Evolutionary conservation across 2,888 invertebrate species (phyloP), one percentile per base, ranked within the genome.

Genomic region (Conistra vaccinii): DNA sequence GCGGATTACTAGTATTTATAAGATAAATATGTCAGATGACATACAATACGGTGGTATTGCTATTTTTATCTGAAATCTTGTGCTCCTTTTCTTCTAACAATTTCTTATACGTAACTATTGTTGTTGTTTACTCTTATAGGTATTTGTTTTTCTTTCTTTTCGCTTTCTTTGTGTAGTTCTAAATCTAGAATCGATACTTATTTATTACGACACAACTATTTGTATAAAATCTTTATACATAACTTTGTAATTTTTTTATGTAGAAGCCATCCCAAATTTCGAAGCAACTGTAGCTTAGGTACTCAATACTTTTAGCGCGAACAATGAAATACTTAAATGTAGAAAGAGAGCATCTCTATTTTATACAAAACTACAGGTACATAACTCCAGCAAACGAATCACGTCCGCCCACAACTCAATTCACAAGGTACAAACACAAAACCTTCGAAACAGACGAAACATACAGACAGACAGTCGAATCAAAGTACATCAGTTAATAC

Each of bases 401-500:
- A 53, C 32, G 12, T 29, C 7, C 20, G 72, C 10, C 14, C 32
- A 53, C 32, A 42, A 68, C 29, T 70, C 53, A 39, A 70, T 42
- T 32, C 3, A 29, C 58, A 58, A 69, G 29, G 1, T 32, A 53
- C 7, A 42, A 53, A 53, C 39, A 72, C 75, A 80, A 80, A 75
- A 74, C 81, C 69, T 57, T 81, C 83, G 80, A 85, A 85, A 81
- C 84, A 85, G 73, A 71, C 60, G 76, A 74, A 61, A 73, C 62
- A 29, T 32, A 71, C 80, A 78, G 45, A 39, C 20, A 53, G 76
- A 68, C 68, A 60, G 51, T 55, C 72, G 45, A 85, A 85, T 88
- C 87, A 87, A 74, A 84, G 83, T 83, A 79, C 79, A 73, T 72
- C 78, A 73, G 84, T 83, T 80, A 83, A 79, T 79, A 84, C 89